These are phyloP conservation scores for Lasioglossum zephyrum DNA, from an alignment of 2,888 invertebrate genomes.

Conservation along the genomic window DNA sequence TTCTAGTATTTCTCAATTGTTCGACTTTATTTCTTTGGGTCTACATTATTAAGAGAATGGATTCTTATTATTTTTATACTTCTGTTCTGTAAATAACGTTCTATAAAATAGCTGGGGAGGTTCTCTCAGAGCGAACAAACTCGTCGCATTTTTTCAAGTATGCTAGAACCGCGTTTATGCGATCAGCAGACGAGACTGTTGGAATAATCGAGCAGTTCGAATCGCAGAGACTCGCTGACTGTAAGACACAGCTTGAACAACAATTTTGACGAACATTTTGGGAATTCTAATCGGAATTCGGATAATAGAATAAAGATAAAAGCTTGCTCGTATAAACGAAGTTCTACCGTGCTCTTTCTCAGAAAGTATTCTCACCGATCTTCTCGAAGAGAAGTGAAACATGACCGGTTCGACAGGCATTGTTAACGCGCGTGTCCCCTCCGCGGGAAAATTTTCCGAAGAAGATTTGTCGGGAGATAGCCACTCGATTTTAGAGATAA, in stretches of 20 bases:
- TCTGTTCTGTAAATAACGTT: not conserved
- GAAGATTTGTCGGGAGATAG: not conserved
- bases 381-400: not conserved
- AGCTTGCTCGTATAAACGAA: not conserved
- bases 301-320: not conserved
- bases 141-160: conserved; percentile 20
- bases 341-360: conserved; percentile 11
- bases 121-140: conserved; percentile 3
- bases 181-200: not conserved
- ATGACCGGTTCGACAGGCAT: conserved; percentile 12
- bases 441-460: not conserved
- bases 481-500: not conserved
- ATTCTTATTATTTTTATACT: not conserved
- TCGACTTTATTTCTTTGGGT: no score
- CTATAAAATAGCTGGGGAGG: not conserved
- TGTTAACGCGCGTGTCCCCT: not conserved
- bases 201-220: not conserved
- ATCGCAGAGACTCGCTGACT: not conserved
- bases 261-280: not conserved
- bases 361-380: conserved; percentile 34
- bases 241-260: not conserved
- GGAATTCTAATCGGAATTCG: not conserved
- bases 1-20: no score
- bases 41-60: not conserved
- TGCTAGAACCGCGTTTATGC: not conserved